Evolutionary conservation across 2,113 vertebrate genomes (phyloP).

Genomic region (Noturus placidus): DNA sequence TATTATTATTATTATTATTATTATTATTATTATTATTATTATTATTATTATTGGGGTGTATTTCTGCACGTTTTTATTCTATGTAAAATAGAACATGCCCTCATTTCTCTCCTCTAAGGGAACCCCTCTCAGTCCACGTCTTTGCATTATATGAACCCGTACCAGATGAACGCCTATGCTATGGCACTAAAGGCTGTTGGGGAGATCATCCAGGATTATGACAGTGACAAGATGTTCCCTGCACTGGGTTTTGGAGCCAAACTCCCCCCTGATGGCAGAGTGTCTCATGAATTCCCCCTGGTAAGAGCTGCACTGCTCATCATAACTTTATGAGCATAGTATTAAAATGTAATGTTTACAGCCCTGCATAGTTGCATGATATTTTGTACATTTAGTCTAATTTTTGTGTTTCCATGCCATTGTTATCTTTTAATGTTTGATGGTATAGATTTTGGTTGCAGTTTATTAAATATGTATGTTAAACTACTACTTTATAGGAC

Average conservation of each 20-base stretch:
- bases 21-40: no score
- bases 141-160: conserved; percentile 94
- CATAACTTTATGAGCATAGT: background rate
- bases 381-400: background rate
- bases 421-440: background rate
- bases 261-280: conserved; percentile 86
- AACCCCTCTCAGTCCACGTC: conserved; percentile 94
- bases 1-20: background rate
- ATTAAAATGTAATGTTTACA: background rate
- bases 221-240: conserved; percentile 94
- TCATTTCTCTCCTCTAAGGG: conserved; percentile 63
- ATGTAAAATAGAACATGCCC: conserved; percentile 2
- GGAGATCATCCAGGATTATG: conserved; percentile 96
- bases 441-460: background rate
- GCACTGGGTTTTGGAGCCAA: conserved; percentile 92
- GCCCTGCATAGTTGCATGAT: conserved; percentile 6
- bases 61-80: background rate
- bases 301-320: conserved; percentile 63
- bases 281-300: conserved; percentile 91
- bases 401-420: background rate
- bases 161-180: conserved; percentile 93
- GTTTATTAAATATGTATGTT: background rate
- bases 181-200: conserved; percentile 92
- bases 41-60: background rate
- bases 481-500: background rate